These are phyloP conservation scores for Brevipalpus yothersi DNA, from an alignment of 1,140 invertebrate genomes.

Conservation along the genomic window DNA sequence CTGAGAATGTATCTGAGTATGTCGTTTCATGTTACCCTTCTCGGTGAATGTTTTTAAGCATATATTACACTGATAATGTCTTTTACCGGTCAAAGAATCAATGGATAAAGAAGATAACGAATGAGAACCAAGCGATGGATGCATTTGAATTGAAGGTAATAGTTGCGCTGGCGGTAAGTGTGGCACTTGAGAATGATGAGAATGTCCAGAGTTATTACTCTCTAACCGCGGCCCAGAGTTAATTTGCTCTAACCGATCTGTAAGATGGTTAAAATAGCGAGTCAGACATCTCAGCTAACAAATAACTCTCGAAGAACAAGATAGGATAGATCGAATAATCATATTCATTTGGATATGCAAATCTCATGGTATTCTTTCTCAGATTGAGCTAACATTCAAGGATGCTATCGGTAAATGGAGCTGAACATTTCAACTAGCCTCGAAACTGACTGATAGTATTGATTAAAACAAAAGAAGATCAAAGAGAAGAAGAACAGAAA, in stretches of 20 bases:
- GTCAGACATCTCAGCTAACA: too few relatives aligned
- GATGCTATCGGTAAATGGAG: too few relatives aligned
- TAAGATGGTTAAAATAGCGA: not conserved
- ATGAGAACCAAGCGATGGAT: not conserved
- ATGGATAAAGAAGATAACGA: not conserved
- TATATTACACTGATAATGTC: slow-evolving; percentile 11
- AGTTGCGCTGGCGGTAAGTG: not conserved
- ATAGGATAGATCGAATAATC: too few relatives aligned
- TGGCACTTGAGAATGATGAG: not conserved
- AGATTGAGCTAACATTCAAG: too few relatives aligned
- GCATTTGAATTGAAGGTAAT: not conserved
- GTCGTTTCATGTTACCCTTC: slow-evolving; percentile 13
- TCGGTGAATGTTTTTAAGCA: slow-evolving; percentile 13
- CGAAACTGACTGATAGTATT: too few relatives aligned
- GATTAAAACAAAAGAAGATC: too few relatives aligned
- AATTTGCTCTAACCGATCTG: not conserved
- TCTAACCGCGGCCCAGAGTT: not conserved
- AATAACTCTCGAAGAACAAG: too few relatives aligned
- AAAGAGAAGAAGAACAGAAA: too few relatives aligned
- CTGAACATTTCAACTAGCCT: too few relatives aligned
- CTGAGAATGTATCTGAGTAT: slow-evolving; percentile 13
- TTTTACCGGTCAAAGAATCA: not conserved
- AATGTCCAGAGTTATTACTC: not conserved
- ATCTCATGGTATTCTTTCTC: too few relatives aligned
- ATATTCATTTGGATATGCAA: too few relatives aligned